phyloP scores from a whole-genome alignment of 2,888 invertebrate genomes.

The Nasonovia ribisnigri region DNA sequence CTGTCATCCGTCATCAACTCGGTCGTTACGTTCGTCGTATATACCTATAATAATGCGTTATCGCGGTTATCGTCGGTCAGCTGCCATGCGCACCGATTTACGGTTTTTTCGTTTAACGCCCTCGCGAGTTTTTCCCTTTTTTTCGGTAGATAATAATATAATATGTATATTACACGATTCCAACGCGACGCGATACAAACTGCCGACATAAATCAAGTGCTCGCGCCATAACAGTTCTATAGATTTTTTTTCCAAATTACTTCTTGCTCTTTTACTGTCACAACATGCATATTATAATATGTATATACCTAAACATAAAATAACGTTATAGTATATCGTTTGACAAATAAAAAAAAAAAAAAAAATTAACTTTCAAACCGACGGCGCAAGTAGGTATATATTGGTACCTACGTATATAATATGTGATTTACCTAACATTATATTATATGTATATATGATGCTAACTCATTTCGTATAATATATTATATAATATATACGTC shows the following conservation, averaged over 20 bases:
- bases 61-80: neutral
- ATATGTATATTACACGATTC: neutral
- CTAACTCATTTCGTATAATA: neutral
- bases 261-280: slow-evolving; percentile 24
- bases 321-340: neutral
- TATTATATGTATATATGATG: neutral
- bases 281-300: too few relatives aligned
- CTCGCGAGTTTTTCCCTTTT: neutral
- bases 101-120: neutral
- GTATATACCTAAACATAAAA: neutral
- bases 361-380: neutral
- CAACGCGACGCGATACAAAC: neutral
- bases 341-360: neutral
- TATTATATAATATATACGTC: neutral
- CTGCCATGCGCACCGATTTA: neutral
- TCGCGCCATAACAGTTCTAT: slow-evolving; percentile 10
- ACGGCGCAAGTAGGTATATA: neutral
- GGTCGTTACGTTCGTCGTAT: neutral
- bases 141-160: neutral
- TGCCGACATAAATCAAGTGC: neutral
- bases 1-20: neutral
- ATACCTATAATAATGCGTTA: neutral
- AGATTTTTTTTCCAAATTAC: neutral
- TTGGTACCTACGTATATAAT: too few relatives aligned
- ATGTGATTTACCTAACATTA: neutral